These are phyloP conservation scores for Podiceps cristatus DNA, from an alignment of 2,113 vertebrate genomes.

Conservation along the genomic window DNA sequence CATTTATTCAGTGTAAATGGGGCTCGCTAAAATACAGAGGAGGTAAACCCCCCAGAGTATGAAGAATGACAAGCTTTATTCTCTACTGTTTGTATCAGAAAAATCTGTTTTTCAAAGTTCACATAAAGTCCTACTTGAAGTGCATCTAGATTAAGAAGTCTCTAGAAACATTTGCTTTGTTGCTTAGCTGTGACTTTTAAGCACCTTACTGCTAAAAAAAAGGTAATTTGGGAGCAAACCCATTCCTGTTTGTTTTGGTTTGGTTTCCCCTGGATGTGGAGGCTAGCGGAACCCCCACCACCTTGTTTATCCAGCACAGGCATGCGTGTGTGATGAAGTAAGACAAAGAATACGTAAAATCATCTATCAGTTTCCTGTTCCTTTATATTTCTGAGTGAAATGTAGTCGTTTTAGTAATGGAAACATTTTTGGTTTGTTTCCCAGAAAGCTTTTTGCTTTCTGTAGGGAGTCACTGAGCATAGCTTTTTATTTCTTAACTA, in stretches of 20 bases:
- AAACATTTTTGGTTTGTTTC: conserved; percentile 19
- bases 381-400: conserved; percentile 19
- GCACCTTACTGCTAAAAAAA: background rate
- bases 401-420: background rate
- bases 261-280: background rate
- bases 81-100: background rate
- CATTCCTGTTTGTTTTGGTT: background rate
- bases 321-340: background rate
- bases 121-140: background rate
- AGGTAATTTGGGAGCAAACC: background rate
- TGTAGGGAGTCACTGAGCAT: background rate
- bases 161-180: background rate
- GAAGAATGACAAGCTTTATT: background rate
- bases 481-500: background rate
- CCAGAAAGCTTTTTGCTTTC: conserved; percentile 23
- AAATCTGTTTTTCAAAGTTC: background rate
- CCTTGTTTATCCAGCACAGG: background rate
- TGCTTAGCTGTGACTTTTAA: conserved; percentile 2
- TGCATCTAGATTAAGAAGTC: background rate
- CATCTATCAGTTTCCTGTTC: background rate
- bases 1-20: background rate
- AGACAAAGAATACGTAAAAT: background rate
- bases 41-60: background rate
- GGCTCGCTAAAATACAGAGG: background rate
- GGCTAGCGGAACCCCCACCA: background rate